Evolutionary conservation across 2,797 vertebrate genomes (phyloP).

Genomic region (Paedocypris micromegethes): DNA sequence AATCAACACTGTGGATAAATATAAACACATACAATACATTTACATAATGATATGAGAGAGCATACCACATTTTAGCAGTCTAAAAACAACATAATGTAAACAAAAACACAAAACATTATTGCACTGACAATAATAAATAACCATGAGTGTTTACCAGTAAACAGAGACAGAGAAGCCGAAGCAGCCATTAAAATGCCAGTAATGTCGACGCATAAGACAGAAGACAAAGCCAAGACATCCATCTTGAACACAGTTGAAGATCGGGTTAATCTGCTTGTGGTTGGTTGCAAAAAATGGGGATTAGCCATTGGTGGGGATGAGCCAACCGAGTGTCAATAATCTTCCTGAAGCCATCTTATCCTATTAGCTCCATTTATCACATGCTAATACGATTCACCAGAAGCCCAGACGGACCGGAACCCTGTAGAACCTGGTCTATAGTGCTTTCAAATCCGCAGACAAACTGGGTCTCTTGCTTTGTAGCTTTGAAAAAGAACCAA

Average conservation of each 20-base stretch:
- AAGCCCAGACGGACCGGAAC: constrained; percentile 24
- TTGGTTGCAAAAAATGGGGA: constrained; percentile 34
- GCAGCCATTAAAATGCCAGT: too few species aligned
- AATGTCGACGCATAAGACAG: too few species aligned
- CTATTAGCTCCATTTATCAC: constrained; percentile 50
- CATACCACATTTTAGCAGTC: too few species aligned
- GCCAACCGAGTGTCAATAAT: constrained; percentile 42
- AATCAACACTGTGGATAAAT: too few species aligned
- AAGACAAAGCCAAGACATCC: background rate
- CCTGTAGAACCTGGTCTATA: background rate
- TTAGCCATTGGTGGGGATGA: constrained; percentile 40
- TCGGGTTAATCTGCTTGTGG: constrained; percentile 14
- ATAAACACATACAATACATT: too few species aligned
- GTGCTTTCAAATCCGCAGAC: constrained; percentile 1
- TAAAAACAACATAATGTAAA: too few species aligned
- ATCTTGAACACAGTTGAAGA: constrained; percentile 5
- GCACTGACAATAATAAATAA: too few species aligned
- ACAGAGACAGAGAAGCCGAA: too few species aligned
- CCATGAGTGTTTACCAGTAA: too few species aligned
- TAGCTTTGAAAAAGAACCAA: too few species aligned
- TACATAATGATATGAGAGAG: too few species aligned
- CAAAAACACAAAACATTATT: too few species aligned
- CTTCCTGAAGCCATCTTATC: constrained; percentile 47
- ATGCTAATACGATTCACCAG: constrained; percentile 26
- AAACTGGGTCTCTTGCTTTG: background rate